Conservation (phyloP, 2,888 invertebrate species). For the Pteria penguin region DNA sequence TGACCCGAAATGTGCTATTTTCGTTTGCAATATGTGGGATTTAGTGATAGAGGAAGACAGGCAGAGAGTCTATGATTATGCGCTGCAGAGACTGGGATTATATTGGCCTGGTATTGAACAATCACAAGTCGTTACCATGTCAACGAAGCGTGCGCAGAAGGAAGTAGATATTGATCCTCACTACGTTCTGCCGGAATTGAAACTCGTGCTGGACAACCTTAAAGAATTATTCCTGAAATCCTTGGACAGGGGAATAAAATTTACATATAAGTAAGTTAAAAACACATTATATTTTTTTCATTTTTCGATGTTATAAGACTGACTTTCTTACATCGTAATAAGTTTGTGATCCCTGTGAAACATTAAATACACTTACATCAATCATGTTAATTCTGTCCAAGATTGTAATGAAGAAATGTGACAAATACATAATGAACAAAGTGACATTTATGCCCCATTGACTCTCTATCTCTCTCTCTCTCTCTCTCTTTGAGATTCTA, state of each 20-base stretch:
- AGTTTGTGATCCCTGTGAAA: too few species aligned
- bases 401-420: too few species aligned
- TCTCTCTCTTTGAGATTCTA: too few species aligned
- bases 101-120: slow-evolving; percentile 68
- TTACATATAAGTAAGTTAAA: slow-evolving; percentile 66
- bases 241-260: slow-evolving; percentile 58
- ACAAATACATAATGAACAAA: too few species aligned
- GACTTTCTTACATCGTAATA: too few species aligned
- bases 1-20: slow-evolving; percentile 70
- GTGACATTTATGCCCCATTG: too few species aligned
- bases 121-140: slow-evolving; percentile 62
- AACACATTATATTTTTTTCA: too few species aligned
- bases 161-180: slow-evolving; percentile 58
- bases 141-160: slow-evolving; percentile 53
- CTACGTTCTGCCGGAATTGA: slow-evolving; percentile 64
- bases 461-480: too few species aligned
- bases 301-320: too few species aligned
- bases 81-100: slow-evolving; percentile 49
- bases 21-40: slow-evolving; percentile 75
- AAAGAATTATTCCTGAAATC: slow-evolving; percentile 59
- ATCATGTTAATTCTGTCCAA: too few species aligned
- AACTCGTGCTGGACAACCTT: slow-evolving; percentile 58
- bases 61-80: slow-evolving; percentile 58
- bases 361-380: too few species aligned
- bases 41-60: slow-evolving; percentile 57